phyloP scores from a whole-genome alignment of 2,113 vertebrate genomes.

The Sylvilagus bachmani region DNA sequence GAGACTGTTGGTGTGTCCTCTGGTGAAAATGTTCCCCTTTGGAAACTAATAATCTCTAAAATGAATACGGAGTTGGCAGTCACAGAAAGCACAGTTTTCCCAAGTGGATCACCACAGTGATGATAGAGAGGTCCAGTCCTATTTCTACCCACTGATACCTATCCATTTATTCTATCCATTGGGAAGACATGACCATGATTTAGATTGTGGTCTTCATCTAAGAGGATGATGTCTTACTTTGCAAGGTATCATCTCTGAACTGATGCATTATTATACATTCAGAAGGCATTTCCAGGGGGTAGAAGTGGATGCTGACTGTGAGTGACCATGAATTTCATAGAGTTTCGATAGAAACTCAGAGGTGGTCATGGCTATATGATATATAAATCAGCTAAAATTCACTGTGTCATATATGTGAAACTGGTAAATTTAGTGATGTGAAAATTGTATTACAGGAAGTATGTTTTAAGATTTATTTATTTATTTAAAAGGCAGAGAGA shows the following conservation, averaged over 20 bases:
- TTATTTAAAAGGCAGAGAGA: too few relatives aligned
- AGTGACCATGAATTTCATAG: not conserved
- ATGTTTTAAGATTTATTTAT: too few relatives aligned
- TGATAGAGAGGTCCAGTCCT: not conserved
- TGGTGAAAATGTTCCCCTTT: not conserved
- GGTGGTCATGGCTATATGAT: not conserved
- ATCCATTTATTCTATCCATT: not conserved
- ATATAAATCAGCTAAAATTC: slow-evolving; percentile 2
- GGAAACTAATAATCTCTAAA: not conserved
- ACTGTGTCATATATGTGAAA: not conserved
- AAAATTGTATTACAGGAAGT: not conserved
- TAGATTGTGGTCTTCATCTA: not conserved
- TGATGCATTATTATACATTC: not conserved
- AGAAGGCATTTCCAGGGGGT: not conserved
- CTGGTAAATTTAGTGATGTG: not conserved
- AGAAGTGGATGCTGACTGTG: not conserved
- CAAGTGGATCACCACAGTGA: not conserved
- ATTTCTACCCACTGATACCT: not conserved
- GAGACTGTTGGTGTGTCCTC: not conserved
- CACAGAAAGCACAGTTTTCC: not conserved
- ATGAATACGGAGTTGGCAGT: not conserved
- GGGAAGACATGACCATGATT: not conserved
- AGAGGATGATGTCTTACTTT: not conserved
- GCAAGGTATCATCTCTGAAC: not conserved
- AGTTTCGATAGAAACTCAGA: not conserved